These are phyloP conservation scores for Dasypolia templi DNA, from an alignment of 2,888 invertebrate species.

Conservation along the genomic window DNA sequence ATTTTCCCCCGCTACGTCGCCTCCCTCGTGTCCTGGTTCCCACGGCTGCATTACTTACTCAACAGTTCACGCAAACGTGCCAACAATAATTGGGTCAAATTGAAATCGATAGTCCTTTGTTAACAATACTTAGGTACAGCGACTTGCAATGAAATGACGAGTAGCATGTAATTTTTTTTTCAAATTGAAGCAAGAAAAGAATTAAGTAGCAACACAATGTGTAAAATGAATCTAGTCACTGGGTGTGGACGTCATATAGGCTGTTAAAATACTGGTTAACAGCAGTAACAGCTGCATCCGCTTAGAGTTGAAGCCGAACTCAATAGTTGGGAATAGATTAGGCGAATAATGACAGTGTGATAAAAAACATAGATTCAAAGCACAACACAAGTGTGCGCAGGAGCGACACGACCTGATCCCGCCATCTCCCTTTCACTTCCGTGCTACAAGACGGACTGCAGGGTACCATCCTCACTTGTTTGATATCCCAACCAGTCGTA, in stretches of 20 bases:
- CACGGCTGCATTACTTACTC: slow-evolving; percentile 27
- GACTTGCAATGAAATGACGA: neutral
- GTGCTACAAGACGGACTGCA: too few relatives aligned
- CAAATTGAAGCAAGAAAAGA: neutral
- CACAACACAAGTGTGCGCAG: too few relatives aligned
- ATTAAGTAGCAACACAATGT: neutral
- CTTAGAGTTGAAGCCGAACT: neutral
- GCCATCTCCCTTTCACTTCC: too few relatives aligned
- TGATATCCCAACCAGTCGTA: too few relatives aligned
- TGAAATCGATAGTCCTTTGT: slow-evolving; percentile 38
- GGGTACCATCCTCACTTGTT: too few relatives aligned
- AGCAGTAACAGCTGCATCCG: neutral
- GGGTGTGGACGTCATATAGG: too few relatives aligned
- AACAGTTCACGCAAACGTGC: slow-evolving; percentile 8
- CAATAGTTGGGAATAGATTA: neutral
- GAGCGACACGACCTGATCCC: too few relatives aligned
- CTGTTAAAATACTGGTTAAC: neutral
- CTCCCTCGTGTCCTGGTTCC: slow-evolving; percentile 26
- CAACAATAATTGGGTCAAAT: slow-evolving; percentile 35
- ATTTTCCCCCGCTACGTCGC: neutral
- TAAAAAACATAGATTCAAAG: too few relatives aligned
- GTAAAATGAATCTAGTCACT: neutral
- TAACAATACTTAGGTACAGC: neutral
- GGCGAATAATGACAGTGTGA: too few relatives aligned
- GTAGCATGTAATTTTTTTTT: too few relatives aligned